phyloP scores from a whole-genome alignment of 1,140 invertebrate species.

The Drosophila novamexicana region DNA sequence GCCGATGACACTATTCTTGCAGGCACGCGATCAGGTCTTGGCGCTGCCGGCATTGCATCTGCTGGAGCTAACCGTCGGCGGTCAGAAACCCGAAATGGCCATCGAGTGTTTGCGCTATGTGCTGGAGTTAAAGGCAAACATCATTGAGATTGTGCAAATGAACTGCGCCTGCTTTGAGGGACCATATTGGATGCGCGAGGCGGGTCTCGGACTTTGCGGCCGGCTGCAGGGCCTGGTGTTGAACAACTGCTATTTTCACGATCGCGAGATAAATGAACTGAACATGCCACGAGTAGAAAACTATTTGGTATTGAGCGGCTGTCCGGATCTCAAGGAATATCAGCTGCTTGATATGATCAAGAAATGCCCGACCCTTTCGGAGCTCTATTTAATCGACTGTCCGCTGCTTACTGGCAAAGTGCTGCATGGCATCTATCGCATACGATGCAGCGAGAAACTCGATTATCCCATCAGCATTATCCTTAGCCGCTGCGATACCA shows the following conservation, averaged over 20 bases:
- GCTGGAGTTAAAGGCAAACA: neutral
- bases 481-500: conserved; percentile 18
- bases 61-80: conserved; percentile 20
- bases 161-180: conserved; percentile 25
- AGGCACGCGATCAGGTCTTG: conserved; percentile 4
- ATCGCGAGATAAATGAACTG: conserved; percentile 26
- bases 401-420: conserved; percentile 37
- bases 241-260: conserved; percentile 33
- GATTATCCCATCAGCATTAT: conserved; percentile 41
- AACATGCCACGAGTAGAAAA: conserved; percentile 34
- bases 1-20: conserved; percentile 26
- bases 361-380: conserved; percentile 12
- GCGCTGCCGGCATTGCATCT: conserved; percentile 8
- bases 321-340: conserved; percentile 43
- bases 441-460: conserved; percentile 18
- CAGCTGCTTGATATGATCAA: conserved; percentile 42
- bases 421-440: conserved; percentile 35
- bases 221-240: conserved; percentile 37
- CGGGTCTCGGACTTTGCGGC: neutral
- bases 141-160: conserved; percentile 30
- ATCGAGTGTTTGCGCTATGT: conserved; percentile 28
- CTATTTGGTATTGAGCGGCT: conserved; percentile 38
- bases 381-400: conserved; percentile 50
- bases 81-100: neutral
- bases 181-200: conserved; percentile 5